A percentile compares a stretch with the other conserved stretches of the same genome.
Evolutionary conservation across 2,888 invertebrate species (phyloP).

Genomic region (Eledone cirrhosa): DNA sequence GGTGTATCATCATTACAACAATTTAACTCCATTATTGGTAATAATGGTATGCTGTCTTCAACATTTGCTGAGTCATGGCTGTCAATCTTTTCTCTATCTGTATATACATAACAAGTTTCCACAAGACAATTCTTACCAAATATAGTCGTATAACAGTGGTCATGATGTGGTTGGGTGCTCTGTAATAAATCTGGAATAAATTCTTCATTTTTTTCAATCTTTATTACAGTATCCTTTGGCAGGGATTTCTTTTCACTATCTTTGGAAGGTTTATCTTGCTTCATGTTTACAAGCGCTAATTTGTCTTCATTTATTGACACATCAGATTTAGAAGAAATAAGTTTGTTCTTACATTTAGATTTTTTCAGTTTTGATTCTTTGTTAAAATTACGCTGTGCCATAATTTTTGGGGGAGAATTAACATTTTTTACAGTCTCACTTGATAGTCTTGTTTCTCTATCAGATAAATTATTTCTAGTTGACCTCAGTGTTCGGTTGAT

Average conservation of each 20-base stretch:
- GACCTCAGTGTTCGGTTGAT: neutral
- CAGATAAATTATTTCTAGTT: neutral
- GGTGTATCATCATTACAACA: slow-evolving; percentile 31
- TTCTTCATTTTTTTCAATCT: slow-evolving; percentile 54
- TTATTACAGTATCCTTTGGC: neutral
- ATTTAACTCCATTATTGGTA: slow-evolving; percentile 5
- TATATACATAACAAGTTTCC: slow-evolving; percentile 37
- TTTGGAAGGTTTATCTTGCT: slow-evolving; percentile 32
- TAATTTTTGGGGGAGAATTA: slow-evolving; percentile 1
- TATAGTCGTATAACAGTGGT: slow-evolving; percentile 60
- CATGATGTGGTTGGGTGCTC: slow-evolving; percentile 54
- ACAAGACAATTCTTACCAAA: slow-evolving; percentile 51
- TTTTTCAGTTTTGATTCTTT: slow-evolving; percentile 18
- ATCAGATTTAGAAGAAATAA: neutral
- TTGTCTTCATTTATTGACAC: neutral
- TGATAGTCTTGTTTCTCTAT: neutral
- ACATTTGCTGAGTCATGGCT: slow-evolving; percentile 26
- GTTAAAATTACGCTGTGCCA: neutral
- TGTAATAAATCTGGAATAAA: slow-evolving; percentile 52
- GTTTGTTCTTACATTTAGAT: slow-evolving; percentile 17
- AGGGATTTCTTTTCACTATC: slow-evolving; percentile 49
- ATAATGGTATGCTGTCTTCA: slow-evolving; percentile 5
- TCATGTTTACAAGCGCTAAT: neutral
- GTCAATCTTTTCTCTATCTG: slow-evolving; percentile 40
- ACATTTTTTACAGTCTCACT: neutral